Evolutionary conservation across 2,113 vertebrate species (phyloP).

Genomic region (Synodontis membranacea): DNA sequence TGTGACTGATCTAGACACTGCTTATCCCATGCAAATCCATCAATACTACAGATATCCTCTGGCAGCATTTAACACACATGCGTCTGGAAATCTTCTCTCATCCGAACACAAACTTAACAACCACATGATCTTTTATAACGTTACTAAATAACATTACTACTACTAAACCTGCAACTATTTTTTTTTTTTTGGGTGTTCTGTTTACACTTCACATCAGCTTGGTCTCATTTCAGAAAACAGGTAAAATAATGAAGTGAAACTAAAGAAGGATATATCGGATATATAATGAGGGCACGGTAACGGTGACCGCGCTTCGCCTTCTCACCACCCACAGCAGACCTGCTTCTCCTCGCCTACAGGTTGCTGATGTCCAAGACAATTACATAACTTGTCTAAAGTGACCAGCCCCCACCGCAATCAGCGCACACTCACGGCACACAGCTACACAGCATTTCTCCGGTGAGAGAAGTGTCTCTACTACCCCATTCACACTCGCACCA

Average conservation of each 20-base stretch:
- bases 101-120: background rate
- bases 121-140: background rate
- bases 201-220: background rate
- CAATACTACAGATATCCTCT: background rate
- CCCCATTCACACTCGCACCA: no score
- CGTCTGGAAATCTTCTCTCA: background rate
- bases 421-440: slow-evolving; percentile 7
- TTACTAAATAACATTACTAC: background rate
- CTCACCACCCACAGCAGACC: slow-evolving; percentile 31
- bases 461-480: slow-evolving; percentile 18
- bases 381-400: slow-evolving; percentile 34
- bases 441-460: slow-evolving; percentile 22
- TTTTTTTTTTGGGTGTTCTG: background rate
- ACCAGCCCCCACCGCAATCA: background rate
- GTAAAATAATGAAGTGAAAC: background rate
- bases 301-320: background rate
- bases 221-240: background rate
- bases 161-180: background rate
- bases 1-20: background rate
- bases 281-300: background rate
- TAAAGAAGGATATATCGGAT: background rate
- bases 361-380: slow-evolving; percentile 33
- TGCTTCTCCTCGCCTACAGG: slow-evolving; percentile 27
- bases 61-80: background rate
- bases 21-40: background rate